Evolutionary conservation across 2,113 vertebrate species (phyloP).

Genomic region (Oceanodroma tethys): DNA sequence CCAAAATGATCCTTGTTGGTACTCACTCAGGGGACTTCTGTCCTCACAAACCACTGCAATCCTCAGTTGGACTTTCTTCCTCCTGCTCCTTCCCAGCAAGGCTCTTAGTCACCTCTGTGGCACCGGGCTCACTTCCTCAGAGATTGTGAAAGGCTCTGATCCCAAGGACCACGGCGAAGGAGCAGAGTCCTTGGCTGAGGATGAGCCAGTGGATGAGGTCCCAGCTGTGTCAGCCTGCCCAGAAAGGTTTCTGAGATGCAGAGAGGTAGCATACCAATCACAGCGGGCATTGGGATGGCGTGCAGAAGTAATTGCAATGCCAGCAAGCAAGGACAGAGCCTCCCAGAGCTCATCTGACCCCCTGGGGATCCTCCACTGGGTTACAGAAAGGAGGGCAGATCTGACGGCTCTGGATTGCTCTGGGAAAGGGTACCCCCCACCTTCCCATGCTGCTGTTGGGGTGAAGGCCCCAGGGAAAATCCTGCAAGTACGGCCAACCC

Average conservation of each 20-base stretch:
- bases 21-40: not conserved
- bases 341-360: not conserved
- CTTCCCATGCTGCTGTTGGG: not conserved
- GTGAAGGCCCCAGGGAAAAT: not conserved
- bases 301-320: not conserved
- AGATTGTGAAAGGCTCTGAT: not conserved
- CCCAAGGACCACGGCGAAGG: not conserved
- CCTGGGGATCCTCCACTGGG: not conserved
- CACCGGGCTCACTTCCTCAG: not conserved
- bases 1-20: not conserved
- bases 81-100: not conserved
- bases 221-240: not conserved
- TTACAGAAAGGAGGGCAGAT: not conserved
- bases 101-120: not conserved
- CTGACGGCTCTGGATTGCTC: not conserved
- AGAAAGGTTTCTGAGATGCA: not conserved
- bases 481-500: not conserved
- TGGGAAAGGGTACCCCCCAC: not conserved
- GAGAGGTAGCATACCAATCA: not conserved
- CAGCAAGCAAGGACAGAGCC: not conserved
- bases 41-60: not conserved
- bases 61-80: not conserved
- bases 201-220: not conserved
- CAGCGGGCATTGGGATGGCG: not conserved
- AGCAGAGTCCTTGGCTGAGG: not conserved